Conservation (phyloP, 2,888 invertebrate genomes). For the Dolomedes plantarius region DNA sequence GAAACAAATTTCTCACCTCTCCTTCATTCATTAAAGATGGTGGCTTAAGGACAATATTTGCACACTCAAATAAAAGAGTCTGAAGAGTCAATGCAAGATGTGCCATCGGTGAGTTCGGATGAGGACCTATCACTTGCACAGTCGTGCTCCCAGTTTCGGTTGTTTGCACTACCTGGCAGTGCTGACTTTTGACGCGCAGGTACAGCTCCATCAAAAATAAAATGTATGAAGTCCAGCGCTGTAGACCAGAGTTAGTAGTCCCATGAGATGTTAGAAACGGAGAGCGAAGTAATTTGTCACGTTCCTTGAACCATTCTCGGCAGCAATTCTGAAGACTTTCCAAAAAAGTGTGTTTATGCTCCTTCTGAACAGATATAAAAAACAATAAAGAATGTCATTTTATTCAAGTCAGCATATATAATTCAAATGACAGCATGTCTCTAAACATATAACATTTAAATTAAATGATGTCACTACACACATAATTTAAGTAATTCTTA, state of each 20-base stretch:
- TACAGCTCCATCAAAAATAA: constrained; percentile 93
- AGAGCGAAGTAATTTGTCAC: constrained; percentile 81
- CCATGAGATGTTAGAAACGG: constrained; percentile 62
- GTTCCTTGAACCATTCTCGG: constrained; percentile 92
- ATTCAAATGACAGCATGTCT: too few species aligned
- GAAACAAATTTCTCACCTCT: constrained; percentile 83
- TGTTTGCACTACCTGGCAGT: constrained; percentile 79
- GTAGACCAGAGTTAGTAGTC: constrained; percentile 76
- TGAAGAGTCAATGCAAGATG: constrained; percentile 61
- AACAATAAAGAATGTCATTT: too few species aligned
- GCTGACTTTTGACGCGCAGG: constrained; percentile 83
- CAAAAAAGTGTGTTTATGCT: constrained; percentile 90
- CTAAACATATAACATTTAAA: too few species aligned
- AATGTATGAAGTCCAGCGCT: constrained; percentile 87
- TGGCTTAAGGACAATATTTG: constrained; percentile 87
- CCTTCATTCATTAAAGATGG: constrained; percentile 86
- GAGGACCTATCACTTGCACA: constrained; percentile 29
- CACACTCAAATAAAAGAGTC: constrained; percentile 90
- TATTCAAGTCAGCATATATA: too few species aligned
- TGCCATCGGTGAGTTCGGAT: constrained; percentile 49
- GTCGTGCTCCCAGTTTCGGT: constrained; percentile 76
- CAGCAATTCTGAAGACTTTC: constrained; percentile 92
- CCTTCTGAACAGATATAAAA: constrained; percentile 82
- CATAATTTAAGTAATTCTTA: too few species aligned
- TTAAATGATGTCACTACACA: too few species aligned